Conservation (phyloP, 2,113 vertebrate species). For the Carollia perspicillata region DNA sequence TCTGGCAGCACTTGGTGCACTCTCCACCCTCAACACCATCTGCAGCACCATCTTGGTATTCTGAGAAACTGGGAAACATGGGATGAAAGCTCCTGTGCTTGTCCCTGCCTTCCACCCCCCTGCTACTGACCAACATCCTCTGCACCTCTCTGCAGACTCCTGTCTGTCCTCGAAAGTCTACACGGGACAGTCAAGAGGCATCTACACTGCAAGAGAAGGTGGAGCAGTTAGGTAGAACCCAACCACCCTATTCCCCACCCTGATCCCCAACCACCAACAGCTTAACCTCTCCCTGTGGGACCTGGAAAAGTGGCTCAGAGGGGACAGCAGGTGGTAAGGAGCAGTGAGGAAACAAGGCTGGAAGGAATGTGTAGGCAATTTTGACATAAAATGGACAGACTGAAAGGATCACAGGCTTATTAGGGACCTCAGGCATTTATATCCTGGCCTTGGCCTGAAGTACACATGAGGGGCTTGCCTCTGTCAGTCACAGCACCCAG, state of each 20-base stretch:
- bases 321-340: background rate
- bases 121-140: background rate
- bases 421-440: background rate
- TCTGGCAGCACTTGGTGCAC: accelerated
- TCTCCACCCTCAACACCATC: constrained; percentile 36
- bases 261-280: background rate
- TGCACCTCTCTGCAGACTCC: background rate
- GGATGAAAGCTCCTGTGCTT: background rate
- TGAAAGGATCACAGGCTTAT: background rate
- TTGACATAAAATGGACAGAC: background rate
- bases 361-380: background rate
- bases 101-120: background rate
- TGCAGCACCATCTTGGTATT: constrained; percentile 11
- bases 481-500: background rate
- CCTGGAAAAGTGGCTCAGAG: background rate
- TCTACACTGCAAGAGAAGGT: background rate
- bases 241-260: background rate
- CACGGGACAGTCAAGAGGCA: background rate
- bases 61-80: background rate
- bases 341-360: background rate
- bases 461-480: background rate
- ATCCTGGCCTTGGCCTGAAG: background rate
- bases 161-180: background rate
- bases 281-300: background rate
- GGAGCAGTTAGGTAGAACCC: background rate